Conservation (phyloP, 2,797 vertebrate species). For the Coilia nasus region DNA sequence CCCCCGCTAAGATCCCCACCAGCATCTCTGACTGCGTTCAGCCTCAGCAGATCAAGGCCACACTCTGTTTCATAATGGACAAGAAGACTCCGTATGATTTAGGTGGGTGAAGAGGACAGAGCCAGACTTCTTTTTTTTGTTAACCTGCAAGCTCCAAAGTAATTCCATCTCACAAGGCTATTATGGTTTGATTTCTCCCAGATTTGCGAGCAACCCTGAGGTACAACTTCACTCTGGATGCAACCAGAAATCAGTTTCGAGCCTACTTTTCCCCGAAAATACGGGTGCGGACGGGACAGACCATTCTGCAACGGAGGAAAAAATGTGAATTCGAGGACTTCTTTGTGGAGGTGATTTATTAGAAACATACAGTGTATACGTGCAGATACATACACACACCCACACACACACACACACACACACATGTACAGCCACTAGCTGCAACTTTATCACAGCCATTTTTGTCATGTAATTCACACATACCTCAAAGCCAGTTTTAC, state of each 20-base stretch:
- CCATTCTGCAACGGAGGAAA: not conserved
- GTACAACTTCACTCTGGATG: not conserved
- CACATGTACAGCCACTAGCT: too few species aligned
- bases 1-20: constrained; percentile 63
- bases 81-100: not conserved
- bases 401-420: too few species aligned
- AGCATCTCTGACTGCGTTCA: constrained; percentile 60
- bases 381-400: too few species aligned
- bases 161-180: not conserved
- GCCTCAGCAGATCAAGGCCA: constrained; percentile 14
- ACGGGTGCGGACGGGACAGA: not conserved
- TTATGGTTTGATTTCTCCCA: not conserved
- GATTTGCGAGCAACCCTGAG: not conserved
- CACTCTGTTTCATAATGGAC: constrained; percentile 71
- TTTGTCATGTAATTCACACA: too few species aligned
- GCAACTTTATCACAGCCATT: too few species aligned
- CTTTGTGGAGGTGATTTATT: not conserved
- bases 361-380: too few species aligned
- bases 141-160: too few species aligned
- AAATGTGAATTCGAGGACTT: not conserved
- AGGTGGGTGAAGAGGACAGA: not conserved
- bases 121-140: too few species aligned
- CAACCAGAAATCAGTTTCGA: not conserved
- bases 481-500: too few species aligned
- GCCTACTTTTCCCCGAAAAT: not conserved